A percentile compares a stretch with the other conserved stretches of the same genome.
Evolutionary conservation across 2,113 vertebrate genomes (phyloP).

Genomic region (Tiliqua scincoides): DNA sequence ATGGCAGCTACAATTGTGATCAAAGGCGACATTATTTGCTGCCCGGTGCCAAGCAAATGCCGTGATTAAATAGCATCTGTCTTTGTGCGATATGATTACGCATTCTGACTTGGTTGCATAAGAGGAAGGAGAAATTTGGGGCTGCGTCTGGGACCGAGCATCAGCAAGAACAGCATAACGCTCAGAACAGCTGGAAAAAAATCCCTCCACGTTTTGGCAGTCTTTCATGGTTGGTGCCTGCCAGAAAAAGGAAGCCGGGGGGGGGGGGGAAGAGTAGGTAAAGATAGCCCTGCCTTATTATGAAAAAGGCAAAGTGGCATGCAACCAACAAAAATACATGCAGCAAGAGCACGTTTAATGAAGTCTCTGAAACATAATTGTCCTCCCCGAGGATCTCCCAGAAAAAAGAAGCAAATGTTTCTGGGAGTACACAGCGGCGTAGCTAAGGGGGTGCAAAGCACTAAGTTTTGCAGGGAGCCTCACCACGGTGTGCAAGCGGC

Average conservation of each 20-base stretch:
- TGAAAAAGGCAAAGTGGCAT: constrained; percentile 50
- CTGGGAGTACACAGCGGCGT: not conserved
- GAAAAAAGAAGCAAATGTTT: not conserved
- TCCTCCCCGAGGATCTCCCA: not conserved
- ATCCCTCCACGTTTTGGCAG: constrained; percentile 30
- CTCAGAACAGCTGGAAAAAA: not conserved
- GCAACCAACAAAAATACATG: constrained; percentile 66
- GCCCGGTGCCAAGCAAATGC: constrained; percentile 2
- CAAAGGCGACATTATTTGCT: constrained; percentile 41
- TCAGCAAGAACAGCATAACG: not conserved
- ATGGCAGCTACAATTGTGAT: not conserved
- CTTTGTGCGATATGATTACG: constrained; percentile 41
- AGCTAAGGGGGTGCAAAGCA: too few species aligned
- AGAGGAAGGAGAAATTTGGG: not conserved
- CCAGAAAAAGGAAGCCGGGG: not conserved
- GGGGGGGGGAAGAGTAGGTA: constrained; percentile 21
- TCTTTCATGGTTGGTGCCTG: not conserved
- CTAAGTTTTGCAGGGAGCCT: too few species aligned
- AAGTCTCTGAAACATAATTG: constrained; percentile 30
- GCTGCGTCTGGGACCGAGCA: not conserved
- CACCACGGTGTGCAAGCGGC: too few species aligned
- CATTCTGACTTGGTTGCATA: constrained; percentile 16
- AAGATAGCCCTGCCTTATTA: constrained; percentile 54
- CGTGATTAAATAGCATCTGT: constrained; percentile 49
- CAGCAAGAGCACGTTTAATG: constrained; percentile 75